Evolutionary conservation across 1,140 invertebrate genomes (phyloP).

Genomic region (Oppia nitens): DNA sequence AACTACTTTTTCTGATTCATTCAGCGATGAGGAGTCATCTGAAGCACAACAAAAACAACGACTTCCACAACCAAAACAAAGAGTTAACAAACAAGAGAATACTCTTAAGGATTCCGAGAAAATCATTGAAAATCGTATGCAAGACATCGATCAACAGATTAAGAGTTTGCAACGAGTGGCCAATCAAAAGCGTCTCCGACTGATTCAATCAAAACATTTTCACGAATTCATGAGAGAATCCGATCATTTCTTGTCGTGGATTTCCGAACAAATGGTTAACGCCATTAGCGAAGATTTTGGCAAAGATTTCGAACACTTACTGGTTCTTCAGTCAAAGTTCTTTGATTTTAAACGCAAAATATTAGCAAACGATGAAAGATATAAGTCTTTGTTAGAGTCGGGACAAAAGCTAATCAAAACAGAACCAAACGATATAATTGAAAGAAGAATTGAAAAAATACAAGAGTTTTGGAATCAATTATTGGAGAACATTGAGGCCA

Average conservation of each 20-base stretch:
- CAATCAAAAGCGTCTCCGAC: constrained; percentile 52
- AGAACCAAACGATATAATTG: neutral
- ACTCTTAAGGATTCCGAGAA: constrained; percentile 52
- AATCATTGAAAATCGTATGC: constrained; percentile 55
- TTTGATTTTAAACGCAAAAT: constrained; percentile 84
- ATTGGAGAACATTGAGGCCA: constrained; percentile 60
- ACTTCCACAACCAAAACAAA: no score
- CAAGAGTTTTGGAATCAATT: constrained; percentile 74
- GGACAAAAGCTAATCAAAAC: constrained; percentile 54
- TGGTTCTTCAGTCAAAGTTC: constrained; percentile 79
- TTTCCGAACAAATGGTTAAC: constrained; percentile 72
- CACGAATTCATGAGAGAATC: constrained; percentile 86
- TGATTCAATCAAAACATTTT: constrained; percentile 76
- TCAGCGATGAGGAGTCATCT: no score
- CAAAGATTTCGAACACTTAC: constrained; percentile 86
- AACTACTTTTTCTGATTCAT: no score
- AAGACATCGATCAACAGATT: constrained; percentile 46
- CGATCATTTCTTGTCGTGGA: constrained; percentile 81
- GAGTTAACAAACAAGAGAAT: no score
- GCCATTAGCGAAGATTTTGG: constrained; percentile 90
- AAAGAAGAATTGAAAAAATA: constrained; percentile 28
- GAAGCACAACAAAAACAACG: no score
- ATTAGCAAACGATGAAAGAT: constrained; percentile 74
- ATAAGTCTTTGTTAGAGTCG: constrained; percentile 76
- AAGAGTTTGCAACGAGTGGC: constrained; percentile 61